Evolutionary conservation across 2,797 vertebrate genomes (phyloP).

Genomic region (Spea hammondii): DNA sequence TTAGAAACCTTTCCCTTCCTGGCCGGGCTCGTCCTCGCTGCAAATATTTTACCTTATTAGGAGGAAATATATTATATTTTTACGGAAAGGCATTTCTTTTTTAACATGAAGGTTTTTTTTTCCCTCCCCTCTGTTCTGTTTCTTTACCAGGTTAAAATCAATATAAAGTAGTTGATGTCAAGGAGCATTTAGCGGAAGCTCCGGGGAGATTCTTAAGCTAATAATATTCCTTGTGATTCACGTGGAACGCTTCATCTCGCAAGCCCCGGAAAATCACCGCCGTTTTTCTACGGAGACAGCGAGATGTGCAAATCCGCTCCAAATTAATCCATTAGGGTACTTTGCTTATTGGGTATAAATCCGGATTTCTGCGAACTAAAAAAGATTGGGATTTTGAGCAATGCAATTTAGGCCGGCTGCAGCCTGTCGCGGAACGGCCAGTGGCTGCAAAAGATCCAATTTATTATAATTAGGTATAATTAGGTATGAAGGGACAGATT

Average conservation of each 20-base stretch:
- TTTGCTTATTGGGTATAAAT: neutral
- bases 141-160: slow-evolving; percentile 73
- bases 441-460: neutral
- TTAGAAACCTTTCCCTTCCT: slow-evolving; percentile 3
- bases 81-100: slow-evolving; percentile 74
- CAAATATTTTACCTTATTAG: slow-evolving; percentile 85
- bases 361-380: neutral
- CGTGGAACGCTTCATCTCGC: neutral
- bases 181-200: slow-evolving; percentile 1
- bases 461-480: neutral
- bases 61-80: slow-evolving; percentile 82
- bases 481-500: neutral
- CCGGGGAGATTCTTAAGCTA: neutral
- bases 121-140: slow-evolving; percentile 66
- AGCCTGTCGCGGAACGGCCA: neutral
- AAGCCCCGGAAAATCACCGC: neutral
- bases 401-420: neutral
- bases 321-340: neutral
- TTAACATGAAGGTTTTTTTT: slow-evolving; percentile 60
- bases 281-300: neutral
- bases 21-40: slow-evolving; percentile 62
- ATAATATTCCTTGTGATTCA: neutral
- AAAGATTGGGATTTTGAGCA: neutral
- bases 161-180: slow-evolving; percentile 30
- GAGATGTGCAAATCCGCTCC: neutral